These are phyloP conservation scores for Drosophila ezoana DNA, from an alignment of 2,888 invertebrate species.

Conservation along the genomic window DNA sequence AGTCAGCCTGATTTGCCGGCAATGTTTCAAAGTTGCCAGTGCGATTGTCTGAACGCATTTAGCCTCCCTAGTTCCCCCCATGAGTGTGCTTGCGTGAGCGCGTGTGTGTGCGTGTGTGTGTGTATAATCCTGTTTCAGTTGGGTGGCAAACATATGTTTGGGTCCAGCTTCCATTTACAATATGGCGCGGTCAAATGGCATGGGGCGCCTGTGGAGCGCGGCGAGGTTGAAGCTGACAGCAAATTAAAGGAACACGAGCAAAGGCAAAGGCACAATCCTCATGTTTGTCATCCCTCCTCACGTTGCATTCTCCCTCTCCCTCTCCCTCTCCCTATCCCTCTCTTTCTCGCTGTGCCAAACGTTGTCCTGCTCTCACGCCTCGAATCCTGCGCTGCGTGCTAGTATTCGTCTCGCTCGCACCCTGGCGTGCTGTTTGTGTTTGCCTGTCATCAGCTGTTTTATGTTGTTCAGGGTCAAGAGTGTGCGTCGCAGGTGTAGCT, in stretches of 20 bases:
- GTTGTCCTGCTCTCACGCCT: not conserved
- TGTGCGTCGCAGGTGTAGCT: slow-evolving; percentile 56
- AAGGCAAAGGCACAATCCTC: slow-evolving; percentile 22
- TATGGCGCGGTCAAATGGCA: slow-evolving; percentile 56
- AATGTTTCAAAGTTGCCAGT: no score
- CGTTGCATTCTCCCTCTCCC: slow-evolving; percentile 13
- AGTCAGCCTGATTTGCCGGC: no score
- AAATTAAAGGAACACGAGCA: slow-evolving; percentile 50
- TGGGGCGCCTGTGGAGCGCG: not conserved
- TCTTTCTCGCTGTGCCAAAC: not conserved
- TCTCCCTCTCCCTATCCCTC: not conserved
- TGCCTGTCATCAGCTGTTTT: slow-evolving; percentile 77
- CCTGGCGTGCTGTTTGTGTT: not conserved
- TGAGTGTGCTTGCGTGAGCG: not conserved
- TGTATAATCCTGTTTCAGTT: slow-evolving; percentile 10
- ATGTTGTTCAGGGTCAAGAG: slow-evolving; percentile 80
- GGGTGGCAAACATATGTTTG: slow-evolving; percentile 74
- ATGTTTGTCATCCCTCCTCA: not conserved
- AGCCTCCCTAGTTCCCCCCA: no score
- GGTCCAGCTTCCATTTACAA: slow-evolving; percentile 67
- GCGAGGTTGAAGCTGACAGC: slow-evolving; percentile 31
- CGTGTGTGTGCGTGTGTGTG: not conserved
- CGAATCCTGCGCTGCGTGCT: not conserved
- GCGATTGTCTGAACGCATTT: no score
- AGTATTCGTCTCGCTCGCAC: slow-evolving; percentile 37